Base-by-base conservation (phyloP, 2,888 invertebrate species). In the Cremastinae sp. region DNA sequence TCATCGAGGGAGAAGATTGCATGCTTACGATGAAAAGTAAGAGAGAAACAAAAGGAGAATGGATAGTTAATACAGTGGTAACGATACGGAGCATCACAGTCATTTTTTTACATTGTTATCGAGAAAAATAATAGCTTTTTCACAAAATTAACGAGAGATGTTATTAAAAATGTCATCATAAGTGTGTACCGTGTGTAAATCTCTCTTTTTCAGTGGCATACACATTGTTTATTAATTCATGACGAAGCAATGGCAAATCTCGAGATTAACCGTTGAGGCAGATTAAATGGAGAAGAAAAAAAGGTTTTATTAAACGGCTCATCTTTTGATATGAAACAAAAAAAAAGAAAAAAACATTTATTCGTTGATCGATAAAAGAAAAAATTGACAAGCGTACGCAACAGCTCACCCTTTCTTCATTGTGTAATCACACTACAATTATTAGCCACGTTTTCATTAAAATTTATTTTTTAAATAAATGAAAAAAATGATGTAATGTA, bases 91-190 rank as follows among this genome's bases (percentile, higher is more conserved):
- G 56, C 62, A 82, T 78, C 75, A 79, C 79, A 72, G 78, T 80
- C 76, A 80, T 82, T 81, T 82, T 64, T 66, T 66, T 49, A 86
- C 82, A 84, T 84, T 83, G 83, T 86, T 86, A 84, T 78, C 79
- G 75, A 75, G 75, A 83, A 82, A 80, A 81, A 84, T 28, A 28
- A 28, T 89, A 89, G 86, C 86, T 89, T 89, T 89, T 89, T 85
- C 87, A 88, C 85, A 77, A 78, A 83, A 69, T 83, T 81, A 82
- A 81, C 73, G 79, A 74, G 39, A 55, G 74, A 78, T 43, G 53
- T 58, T 8, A 65, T 51, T 28, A 20, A 70, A 75, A 68, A 28
- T 45, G 68, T 62, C 20, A 75, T 72, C 59, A 62, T 69, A 16
- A 49, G 55, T 61, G 37, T 49, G 22, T 49, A 49, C 16, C 7